Evolutionary conservation across 2,888 invertebrate species (phyloP), one percentile per base, ranked within the genome.

Genomic region (Drosophila picticornis): DNA sequence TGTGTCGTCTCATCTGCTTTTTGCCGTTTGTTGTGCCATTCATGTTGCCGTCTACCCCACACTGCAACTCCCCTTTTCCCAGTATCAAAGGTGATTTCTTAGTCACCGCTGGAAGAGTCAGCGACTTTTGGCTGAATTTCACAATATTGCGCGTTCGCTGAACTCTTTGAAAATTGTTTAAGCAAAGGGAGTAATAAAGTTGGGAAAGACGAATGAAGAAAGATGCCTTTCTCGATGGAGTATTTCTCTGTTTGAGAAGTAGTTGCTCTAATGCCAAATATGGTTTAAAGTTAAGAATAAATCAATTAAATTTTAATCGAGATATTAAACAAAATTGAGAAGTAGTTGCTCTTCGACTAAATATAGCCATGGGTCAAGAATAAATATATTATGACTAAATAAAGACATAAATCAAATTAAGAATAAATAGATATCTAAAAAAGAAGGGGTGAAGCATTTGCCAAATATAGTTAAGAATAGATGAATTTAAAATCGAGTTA

Each of bases 41-140:
- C 57, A 63, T 64, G 11, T 43, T 48, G 64, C 43, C 32, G 50
- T n/a, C 48, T 53, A n/a, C 27, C 56, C 9, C 34, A 13, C 13
- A n/a, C 40, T 32, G 25, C 51, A 38, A 53, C 29, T 16, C 6
- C 38, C 58, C 9, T 4, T 25, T 16, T 0, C 46, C 4, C 38
- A 16, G 6, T 58, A 34, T 27, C 43, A 19, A 4, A 16, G 29
- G 29, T 2, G 50, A 46, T 43, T 22, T 27, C 38, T 60, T 59
- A 64, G 73, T 73, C 70, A 64, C 52, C 48, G 19, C 16, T 11
- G 32, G 32, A 60, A 64, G 64, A 69, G 78, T 78, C 78, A 65
- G 48, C 75, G 81, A 78, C 81, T 60, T 76, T 46, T 50, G n/a
- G 19, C 16, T 61, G 51, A 72, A 84, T 84, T 84, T 84, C 84